Conservation (phyloP, 2,113 vertebrate genomes). For the Tenrec ecaudatus region DNA sequence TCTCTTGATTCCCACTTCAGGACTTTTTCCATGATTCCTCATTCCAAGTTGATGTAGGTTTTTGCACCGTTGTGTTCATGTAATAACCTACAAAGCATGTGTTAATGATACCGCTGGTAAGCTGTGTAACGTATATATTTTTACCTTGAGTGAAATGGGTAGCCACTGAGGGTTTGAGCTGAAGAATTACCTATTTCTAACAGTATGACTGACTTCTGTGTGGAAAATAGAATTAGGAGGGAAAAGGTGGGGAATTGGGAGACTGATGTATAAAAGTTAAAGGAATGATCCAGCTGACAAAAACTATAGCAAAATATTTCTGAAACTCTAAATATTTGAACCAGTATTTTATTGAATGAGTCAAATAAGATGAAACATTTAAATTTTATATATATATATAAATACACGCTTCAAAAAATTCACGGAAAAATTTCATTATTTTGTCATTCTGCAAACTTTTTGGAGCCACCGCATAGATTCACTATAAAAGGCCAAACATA, state of each 20-base stretch:
- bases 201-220: background rate
- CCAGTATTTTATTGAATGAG: background rate
- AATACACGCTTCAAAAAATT: no score
- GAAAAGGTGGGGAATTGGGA: background rate
- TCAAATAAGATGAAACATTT: background rate
- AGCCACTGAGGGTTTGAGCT: conserved; percentile 13
- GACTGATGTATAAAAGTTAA: background rate
- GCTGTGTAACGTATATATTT: background rate
- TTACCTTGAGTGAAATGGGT: conserved; percentile 19
- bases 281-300: background rate
- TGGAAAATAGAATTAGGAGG: background rate
- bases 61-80: conserved; percentile 18
- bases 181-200: background rate
- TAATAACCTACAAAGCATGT: background rate
- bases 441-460: no score
- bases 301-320: background rate
- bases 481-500: no score
- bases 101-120: conserved; percentile 25
- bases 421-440: no score
- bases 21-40: background rate
- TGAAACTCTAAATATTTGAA: background rate
- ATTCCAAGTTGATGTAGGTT: background rate
- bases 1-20: background rate
- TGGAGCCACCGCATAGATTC: no score
- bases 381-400: no score